Percentiles rank a stretch among this genome's conserved stretches.
Evolutionary conservation across 2,888 invertebrate genomes (phyloP).

Genomic region (Leucophora obtusa): DNA sequence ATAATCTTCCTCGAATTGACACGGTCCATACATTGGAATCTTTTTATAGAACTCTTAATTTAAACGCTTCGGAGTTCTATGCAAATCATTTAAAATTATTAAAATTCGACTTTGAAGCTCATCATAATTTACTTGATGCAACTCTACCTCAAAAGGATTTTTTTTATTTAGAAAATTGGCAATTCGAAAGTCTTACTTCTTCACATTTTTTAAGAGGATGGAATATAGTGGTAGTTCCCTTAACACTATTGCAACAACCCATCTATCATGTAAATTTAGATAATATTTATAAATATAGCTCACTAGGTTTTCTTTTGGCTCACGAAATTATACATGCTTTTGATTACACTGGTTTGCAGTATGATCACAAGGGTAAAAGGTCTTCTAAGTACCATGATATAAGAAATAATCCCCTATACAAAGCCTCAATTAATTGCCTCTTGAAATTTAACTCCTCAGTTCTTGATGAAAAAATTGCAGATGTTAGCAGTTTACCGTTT

Average conservation of each 20-base stretch:
- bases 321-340: slow-evolving; percentile 67
- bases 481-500: slow-evolving; percentile 65
- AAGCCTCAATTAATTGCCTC: slow-evolving; percentile 56
- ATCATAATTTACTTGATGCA: background rate
- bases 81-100: slow-evolving; percentile 62
- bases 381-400: slow-evolving; percentile 1
- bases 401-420: slow-evolving; percentile 38
- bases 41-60: background rate
- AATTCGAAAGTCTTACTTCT: slow-evolving; percentile 59
- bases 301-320: slow-evolving; percentile 65
- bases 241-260: slow-evolving; percentile 62
- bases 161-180: slow-evolving; percentile 45
- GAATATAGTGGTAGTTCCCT: slow-evolving; percentile 62
- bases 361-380: slow-evolving; percentile 10
- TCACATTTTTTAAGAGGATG: slow-evolving; percentile 61
- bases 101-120: no score
- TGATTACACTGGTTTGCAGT: slow-evolving; percentile 62
- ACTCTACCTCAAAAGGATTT: slow-evolving; percentile 7
- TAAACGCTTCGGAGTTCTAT: slow-evolving; percentile 50
- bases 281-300: slow-evolving; percentile 64
- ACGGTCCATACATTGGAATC: no score
- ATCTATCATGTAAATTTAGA: slow-evolving; percentile 59
- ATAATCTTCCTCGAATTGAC: no score
- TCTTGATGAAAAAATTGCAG: slow-evolving; percentile 66
- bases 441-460: slow-evolving; percentile 53